phyloP scores from a whole-genome alignment of 2,113 vertebrate genomes.

The Sylvietta virens region DNA sequence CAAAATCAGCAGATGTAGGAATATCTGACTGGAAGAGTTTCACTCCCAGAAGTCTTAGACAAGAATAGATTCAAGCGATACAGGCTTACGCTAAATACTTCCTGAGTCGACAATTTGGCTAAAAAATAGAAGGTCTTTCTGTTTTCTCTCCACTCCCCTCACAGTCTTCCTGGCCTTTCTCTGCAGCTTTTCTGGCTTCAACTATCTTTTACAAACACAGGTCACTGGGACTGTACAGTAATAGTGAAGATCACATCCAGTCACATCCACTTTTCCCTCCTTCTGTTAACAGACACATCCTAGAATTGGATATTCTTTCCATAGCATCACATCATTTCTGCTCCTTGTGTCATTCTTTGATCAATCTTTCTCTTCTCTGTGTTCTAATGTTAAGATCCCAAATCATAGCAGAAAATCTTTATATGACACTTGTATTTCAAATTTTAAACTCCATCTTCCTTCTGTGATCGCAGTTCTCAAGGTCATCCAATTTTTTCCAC shows the following conservation, averaged over 20 bases:
- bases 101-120: background rate
- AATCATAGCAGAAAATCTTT: background rate
- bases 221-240: background rate
- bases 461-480: background rate
- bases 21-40: background rate
- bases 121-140: background rate
- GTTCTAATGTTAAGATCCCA: background rate
- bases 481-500: background rate
- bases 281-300: background rate
- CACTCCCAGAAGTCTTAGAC: background rate
- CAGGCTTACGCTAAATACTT: background rate
- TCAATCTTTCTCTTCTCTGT: background rate
- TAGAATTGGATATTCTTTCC: background rate
- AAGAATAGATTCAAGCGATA: background rate
- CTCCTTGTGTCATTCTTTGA: background rate
- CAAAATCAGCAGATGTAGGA: conserved; percentile 5
- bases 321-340: background rate
- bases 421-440: rapidly evolving
- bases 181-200: background rate
- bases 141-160: background rate
- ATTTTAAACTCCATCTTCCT: background rate
- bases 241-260: background rate
- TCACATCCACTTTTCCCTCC: background rate
- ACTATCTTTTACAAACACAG: background rate
- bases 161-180: background rate